A percentile compares a stretch with the other conserved stretches of the same genome.
Conservation (phyloP, 2,888 invertebrate species). For the Panzeria rudis region DNA sequence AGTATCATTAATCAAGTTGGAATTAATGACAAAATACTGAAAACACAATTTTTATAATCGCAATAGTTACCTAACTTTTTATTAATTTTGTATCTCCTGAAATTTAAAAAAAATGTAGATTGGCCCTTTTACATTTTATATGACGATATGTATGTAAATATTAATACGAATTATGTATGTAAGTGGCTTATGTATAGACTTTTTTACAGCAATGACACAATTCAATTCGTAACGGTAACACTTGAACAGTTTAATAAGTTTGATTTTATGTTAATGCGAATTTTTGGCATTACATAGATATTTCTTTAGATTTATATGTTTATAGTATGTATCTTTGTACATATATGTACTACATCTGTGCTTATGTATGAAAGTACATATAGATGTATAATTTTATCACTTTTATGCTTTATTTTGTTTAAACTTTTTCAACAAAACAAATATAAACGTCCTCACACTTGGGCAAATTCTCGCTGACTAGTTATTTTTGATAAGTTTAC, state of each 20-base stretch:
- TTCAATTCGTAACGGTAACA: conserved; percentile 42
- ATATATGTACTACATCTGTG: background rate
- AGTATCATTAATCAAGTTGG: too few relatives aligned
- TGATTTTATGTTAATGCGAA: background rate
- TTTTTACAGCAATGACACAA: conserved; percentile 53
- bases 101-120: too few relatives aligned
- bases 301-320: conserved; percentile 9
- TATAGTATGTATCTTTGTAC: background rate
- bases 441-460: conserved; percentile 62
- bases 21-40: too few relatives aligned
- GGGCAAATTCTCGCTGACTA: conserved; percentile 70
- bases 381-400: conserved; percentile 30
- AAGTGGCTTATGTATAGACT: conserved; percentile 40
- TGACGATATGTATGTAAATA: conserved; percentile 2
- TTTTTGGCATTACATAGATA: background rate
- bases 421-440: conserved; percentile 4
- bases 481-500: conserved; percentile 52
- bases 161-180: too few relatives aligned
- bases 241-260: conserved; percentile 17
- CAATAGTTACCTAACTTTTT: too few relatives aligned
- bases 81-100: too few relatives aligned
- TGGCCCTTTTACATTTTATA: too few relatives aligned
- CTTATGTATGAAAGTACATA: background rate
- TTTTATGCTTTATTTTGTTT: conserved; percentile 12
- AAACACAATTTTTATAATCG: too few relatives aligned